Evolutionary conservation across 2,113 vertebrate genomes (phyloP).

Genomic region (Serinus canaria): DNA sequence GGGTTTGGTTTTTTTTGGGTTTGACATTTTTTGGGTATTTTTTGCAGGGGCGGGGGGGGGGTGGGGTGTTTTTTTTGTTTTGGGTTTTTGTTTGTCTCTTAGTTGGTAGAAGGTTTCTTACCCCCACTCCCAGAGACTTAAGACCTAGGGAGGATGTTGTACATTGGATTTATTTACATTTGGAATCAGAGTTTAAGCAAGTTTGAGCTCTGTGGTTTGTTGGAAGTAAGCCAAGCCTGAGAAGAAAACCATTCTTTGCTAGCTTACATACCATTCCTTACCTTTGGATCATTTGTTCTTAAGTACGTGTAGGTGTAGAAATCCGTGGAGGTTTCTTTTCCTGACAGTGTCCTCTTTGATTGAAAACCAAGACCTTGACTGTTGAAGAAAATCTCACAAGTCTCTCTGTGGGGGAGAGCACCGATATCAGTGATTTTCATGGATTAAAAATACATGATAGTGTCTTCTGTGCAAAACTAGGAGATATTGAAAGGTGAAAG

Average conservation of each 20-base stretch:
- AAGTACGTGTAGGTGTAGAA: background rate
- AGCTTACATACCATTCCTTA: background rate
- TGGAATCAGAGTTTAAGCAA: background rate
- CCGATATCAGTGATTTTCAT: background rate
- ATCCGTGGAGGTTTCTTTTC: background rate
- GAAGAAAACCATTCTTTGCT: background rate
- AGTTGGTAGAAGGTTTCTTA: background rate
- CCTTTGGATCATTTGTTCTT: background rate
- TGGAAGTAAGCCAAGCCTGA: background rate
- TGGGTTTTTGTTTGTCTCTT: background rate
- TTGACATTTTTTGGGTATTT: background rate
- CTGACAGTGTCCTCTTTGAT: background rate
- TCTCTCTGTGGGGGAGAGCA: fast-evolving
- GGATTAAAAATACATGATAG: background rate
- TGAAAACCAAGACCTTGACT: background rate
- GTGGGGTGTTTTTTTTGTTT: background rate
- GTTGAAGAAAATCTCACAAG: background rate
- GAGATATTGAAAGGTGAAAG: background rate
- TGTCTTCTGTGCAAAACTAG: background rate
- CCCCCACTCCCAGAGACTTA: fast-evolving
- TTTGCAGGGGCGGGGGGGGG: too few species aligned
- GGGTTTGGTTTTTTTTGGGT: fast-evolving
- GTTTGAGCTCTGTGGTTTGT: background rate
- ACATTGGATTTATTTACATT: background rate
- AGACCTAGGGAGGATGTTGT: background rate